Conservation (phyloP, 2,113 vertebrate species). For the Cranoglanis bouderius region DNA sequence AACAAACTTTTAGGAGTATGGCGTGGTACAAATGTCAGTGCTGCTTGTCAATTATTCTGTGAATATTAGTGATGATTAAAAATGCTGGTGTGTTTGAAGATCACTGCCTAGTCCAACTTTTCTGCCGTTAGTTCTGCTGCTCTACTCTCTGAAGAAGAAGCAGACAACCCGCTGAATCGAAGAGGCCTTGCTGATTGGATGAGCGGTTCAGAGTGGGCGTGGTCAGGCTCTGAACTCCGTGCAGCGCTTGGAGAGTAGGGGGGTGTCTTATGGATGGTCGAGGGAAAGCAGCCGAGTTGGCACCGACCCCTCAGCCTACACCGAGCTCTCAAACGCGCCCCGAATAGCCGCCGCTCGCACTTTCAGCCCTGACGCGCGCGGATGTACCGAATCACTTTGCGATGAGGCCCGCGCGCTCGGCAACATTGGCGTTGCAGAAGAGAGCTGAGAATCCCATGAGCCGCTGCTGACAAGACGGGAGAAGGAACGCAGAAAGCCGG, state of each 20-base stretch:
- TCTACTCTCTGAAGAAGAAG: neutral
- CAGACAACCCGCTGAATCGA: constrained; percentile 6
- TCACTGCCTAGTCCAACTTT: neutral
- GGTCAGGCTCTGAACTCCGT: constrained; percentile 46
- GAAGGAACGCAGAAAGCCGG: constrained; percentile 61
- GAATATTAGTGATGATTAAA: neutral
- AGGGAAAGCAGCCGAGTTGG: constrained; percentile 69
- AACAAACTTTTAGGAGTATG: neutral
- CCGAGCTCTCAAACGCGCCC: constrained; percentile 60
- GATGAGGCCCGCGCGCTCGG: constrained; percentile 73
- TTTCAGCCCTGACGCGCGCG: constrained; percentile 48
- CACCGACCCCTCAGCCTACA: constrained; percentile 68
- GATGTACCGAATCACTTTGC: constrained; percentile 48
- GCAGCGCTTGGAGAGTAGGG: constrained; percentile 62
- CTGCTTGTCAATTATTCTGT: neutral
- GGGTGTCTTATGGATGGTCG: constrained; percentile 73
- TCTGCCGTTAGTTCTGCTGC: neutral
- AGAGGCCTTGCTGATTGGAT: constrained; percentile 68
- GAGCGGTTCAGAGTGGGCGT: constrained; percentile 50
- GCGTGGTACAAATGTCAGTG: neutral
- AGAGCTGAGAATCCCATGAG: constrained; percentile 70
- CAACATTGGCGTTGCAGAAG: constrained; percentile 69
- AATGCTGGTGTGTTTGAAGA: neutral
- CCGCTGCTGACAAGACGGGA: constrained; percentile 74
- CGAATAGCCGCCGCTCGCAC: constrained; percentile 56